Percentiles rank a stretch among this genome's conserved stretches.
These are phyloP conservation scores for Progne subis DNA, from an alignment of 2,113 vertebrate genomes.

Conservation along the genomic window DNA sequence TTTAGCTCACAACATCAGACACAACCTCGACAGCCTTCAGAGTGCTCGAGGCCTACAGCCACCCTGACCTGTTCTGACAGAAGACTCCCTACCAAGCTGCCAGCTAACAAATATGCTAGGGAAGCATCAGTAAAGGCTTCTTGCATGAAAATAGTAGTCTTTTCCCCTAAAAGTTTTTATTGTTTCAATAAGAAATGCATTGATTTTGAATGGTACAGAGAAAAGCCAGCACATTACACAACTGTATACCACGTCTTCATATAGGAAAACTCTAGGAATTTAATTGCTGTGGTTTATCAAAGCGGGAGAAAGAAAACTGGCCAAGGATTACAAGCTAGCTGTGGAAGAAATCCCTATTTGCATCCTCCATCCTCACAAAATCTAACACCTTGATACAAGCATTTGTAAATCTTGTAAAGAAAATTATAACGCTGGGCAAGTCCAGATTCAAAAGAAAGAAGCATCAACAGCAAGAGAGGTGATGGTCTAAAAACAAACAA, in stretches of 20 bases:
- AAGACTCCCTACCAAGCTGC: not conserved
- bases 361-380: not conserved
- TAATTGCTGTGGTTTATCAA: not conserved
- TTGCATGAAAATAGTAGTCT: not conserved
- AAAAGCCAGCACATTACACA: not conserved
- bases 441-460: not conserved
- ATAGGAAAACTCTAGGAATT: not conserved
- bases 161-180: not conserved
- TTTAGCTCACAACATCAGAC: not conserved
- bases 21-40: not conserved
- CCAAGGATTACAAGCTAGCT: not conserved
- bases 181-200: not conserved
- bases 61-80: fast-evolving
- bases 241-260: not conserved
- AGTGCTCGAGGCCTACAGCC: not conserved
- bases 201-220: not conserved
- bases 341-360: not conserved
- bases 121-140: not conserved
- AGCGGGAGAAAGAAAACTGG: not conserved
- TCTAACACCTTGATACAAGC: not conserved
- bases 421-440: not conserved
- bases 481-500: not conserved
- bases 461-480: not conserved
- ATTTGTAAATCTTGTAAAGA: not conserved
- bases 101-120: not conserved